A percentile compares a stretch with the other conserved stretches of the same genome.
phyloP scores from a whole-genome alignment of 2,888 invertebrate genomes.

The Protodeltote pygarga region DNA sequence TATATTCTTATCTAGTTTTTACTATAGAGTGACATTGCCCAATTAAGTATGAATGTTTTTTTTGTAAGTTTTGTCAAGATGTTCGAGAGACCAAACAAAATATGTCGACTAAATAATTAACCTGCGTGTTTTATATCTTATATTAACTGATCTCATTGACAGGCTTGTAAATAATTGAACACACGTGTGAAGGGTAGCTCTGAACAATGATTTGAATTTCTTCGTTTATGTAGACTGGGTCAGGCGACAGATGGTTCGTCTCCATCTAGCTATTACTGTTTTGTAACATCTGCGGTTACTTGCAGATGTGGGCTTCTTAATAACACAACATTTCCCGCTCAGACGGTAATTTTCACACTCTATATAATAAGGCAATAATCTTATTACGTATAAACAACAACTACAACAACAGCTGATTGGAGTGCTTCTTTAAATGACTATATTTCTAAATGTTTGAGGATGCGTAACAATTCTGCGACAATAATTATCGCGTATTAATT shows the following conservation, averaged over 20 bases:
- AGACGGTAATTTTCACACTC: conserved; percentile 31
- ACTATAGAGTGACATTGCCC: background rate
- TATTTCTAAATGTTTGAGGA: conserved; percentile 21
- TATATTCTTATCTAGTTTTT: conserved; percentile 1
- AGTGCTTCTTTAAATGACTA: conserved; percentile 14
- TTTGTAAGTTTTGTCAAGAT: background rate
- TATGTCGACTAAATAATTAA: no score
- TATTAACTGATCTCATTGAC: conserved; percentile 8
- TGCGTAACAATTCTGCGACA: conserved; percentile 10
- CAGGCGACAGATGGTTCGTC: conserved; percentile 28
- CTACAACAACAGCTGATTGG: conserved; percentile 28
- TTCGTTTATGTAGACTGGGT: conserved; percentile 17
- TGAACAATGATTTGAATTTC: conserved; percentile 19
- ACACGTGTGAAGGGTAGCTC: conserved; percentile 6
- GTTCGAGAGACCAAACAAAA: no score
- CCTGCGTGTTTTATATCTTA: conserved; percentile 4
- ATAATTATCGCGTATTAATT: conserved; percentile 30
- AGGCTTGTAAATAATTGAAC: conserved; percentile 24
- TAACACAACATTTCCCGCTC: conserved; percentile 12
- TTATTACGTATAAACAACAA: conserved; percentile 8
- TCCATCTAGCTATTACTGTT: conserved; percentile 5
- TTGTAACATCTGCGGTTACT: conserved; percentile 29
- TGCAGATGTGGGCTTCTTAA: conserved; percentile 34
- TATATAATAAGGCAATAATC: conserved; percentile 23
- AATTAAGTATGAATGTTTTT: conserved; percentile 13